Conservation (phyloP, 2,113 vertebrate genomes). For the Caretta caretta region DNA sequence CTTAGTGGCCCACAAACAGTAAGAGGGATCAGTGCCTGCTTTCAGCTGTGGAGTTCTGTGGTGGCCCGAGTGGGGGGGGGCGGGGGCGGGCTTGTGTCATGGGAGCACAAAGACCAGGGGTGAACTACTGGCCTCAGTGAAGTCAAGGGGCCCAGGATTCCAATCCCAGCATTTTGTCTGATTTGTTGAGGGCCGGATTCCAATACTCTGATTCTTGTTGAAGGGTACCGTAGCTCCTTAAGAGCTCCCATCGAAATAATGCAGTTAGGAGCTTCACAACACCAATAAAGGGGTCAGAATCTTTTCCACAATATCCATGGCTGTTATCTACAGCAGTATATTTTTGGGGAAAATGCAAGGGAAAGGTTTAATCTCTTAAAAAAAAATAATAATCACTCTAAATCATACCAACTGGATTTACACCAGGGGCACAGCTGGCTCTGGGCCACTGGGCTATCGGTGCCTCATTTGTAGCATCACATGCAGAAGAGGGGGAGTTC, state of each 20-base stretch:
- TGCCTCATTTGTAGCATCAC: neutral
- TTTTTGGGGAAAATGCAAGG: neutral
- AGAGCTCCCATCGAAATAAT: neutral
- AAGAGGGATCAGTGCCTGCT: neutral
- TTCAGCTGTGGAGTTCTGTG: neutral
- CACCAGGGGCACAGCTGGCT: neutral
- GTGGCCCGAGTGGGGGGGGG: neutral
- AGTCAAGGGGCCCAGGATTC: neutral
- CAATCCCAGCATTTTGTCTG: neutral
- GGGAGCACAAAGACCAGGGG: neutral
- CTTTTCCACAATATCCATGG: neutral
- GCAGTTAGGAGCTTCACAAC: neutral
- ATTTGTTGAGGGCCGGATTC: neutral
- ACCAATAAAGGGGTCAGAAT: neutral
- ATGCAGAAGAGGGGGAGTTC: neutral
- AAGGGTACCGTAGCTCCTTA: neutral
- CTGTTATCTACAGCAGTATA: neutral
- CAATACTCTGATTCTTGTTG: neutral
- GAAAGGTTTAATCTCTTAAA: neutral
- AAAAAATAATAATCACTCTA: neutral
- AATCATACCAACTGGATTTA: neutral
- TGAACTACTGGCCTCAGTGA: neutral
- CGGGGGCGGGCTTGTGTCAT: neutral
- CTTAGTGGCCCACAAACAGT: neutral
- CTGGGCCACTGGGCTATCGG: neutral